A percentile compares a stretch with the other conserved stretches of the same genome.
Evolutionary conservation across 2,888 invertebrate genomes (phyloP).

Genomic region (Petrolisthes cinctipes): DNA sequence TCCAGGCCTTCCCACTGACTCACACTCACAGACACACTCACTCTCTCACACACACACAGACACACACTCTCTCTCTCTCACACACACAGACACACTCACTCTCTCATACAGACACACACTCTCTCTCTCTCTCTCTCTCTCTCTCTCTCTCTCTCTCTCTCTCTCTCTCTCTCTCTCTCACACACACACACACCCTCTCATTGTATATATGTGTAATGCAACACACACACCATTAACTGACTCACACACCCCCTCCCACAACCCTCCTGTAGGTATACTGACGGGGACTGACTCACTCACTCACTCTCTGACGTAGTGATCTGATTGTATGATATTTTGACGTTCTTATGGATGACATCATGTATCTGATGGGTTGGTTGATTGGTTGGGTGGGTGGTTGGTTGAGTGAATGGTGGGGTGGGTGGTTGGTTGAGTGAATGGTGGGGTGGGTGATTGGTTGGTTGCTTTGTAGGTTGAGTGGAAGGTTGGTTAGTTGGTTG

Average conservation of each 20-base stretch:
- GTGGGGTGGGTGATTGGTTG: too few species aligned
- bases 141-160: neutral
- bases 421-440: too few species aligned
- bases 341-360: neutral
- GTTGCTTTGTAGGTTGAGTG: too few species aligned
- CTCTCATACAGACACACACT: neutral
- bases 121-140: neutral
- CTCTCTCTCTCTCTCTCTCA: neutral
- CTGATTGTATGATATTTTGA: too few species aligned
- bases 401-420: too few species aligned
- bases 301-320: neutral
- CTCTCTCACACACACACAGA: neutral
- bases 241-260: too few species aligned
- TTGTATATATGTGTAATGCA: neutral
- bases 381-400: too few species aligned
- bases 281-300: neutral
- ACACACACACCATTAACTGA: neutral
- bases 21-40: neutral
- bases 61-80: conserved; percentile 5
- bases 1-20: neutral
- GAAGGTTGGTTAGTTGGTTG: too few species aligned
- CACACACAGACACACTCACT: neutral
- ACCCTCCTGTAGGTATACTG: too few species aligned
- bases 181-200: neutral
- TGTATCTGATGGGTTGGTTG: neutral